Conservation (phyloP, 2,113 vertebrate species). For the Oncorhynchus tshawytscha region DNA sequence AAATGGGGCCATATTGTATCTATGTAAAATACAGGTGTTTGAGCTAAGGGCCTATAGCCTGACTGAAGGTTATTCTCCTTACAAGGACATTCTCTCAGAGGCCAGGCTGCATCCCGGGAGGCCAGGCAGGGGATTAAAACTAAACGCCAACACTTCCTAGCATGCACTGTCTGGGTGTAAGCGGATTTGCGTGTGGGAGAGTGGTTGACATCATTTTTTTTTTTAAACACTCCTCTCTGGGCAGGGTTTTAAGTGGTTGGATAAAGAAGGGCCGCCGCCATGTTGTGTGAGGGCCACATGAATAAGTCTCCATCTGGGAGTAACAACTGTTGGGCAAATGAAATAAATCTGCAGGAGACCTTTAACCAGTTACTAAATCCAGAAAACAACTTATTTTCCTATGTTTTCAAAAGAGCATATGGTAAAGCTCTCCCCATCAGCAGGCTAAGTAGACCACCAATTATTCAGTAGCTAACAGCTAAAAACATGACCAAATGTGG, state of each 20-base stretch:
- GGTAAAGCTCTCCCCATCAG: not conserved
- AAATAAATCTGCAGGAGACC: not conserved
- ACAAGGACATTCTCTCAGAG: constrained; percentile 24
- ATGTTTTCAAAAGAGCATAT: not conserved
- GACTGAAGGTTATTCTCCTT: constrained; percentile 31
- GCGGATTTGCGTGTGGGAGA: constrained; percentile 54
- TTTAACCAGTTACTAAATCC: not conserved
- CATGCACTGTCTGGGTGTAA: constrained; percentile 49
- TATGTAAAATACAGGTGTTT: not conserved
- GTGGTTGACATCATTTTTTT: constrained; percentile 10
- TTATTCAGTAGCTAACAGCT: too few species aligned
- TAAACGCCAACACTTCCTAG: constrained; percentile 36
- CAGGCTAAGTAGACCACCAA: not conserved
- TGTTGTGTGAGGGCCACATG: not conserved
- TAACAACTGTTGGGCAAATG: not conserved
- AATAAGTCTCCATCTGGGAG: not conserved
- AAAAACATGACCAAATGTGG: not conserved
- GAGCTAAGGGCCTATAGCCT: not conserved
- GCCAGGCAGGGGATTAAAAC: constrained; percentile 49
- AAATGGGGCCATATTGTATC: not conserved
- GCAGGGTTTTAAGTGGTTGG: not conserved
- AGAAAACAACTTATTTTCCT: not conserved
- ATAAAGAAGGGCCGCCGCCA: not conserved
- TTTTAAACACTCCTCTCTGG: not conserved
- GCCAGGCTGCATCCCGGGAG: constrained; percentile 32